These are phyloP conservation scores for Drosophila maculinotata DNA, from an alignment of 2,888 invertebrate species.

Conservation along the genomic window DNA sequence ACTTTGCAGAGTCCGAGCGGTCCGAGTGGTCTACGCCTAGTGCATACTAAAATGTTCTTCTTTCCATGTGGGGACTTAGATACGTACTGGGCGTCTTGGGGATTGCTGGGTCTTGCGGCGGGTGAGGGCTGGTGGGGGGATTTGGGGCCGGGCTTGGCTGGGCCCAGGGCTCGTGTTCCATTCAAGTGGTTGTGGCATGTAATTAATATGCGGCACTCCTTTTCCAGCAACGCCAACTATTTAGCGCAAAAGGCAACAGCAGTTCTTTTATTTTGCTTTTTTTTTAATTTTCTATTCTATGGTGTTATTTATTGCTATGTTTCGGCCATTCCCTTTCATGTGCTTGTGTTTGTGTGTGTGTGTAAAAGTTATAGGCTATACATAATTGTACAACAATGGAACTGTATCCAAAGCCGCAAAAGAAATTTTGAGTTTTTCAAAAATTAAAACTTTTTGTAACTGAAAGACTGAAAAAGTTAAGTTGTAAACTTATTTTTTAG, in stretches of 20 bases:
- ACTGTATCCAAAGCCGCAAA: conserved; percentile 27
- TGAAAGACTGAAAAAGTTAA: background rate
- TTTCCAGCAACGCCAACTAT: conserved; percentile 59
- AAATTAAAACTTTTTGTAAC: background rate
- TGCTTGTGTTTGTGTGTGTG: too few relatives aligned
- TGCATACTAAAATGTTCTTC: conserved; percentile 62
- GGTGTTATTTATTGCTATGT: conserved; percentile 54
- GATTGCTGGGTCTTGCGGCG: background rate
- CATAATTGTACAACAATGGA: conserved; percentile 23
- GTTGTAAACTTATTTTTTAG: background rate
- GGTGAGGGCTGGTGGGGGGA: conserved; percentile 12
- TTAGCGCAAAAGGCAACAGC: conserved; percentile 65
- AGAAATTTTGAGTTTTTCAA: background rate
- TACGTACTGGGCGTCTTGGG: background rate
- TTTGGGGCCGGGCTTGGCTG: conserved; percentile 37
- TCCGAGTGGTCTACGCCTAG: conserved; percentile 41
- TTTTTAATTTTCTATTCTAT: conserved; percentile 37
- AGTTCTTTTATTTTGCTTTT: conserved; percentile 19
- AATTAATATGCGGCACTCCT: conserved; percentile 80
- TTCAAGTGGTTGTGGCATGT: conserved; percentile 68
- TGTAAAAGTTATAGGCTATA: conserved; percentile 4
- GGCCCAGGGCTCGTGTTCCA: conserved; percentile 58
- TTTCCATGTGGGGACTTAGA: conserved; percentile 3
- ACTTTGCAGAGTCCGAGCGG: conserved; percentile 22
- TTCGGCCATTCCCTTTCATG: conserved; percentile 48